A percentile compares a stretch with the other conserved stretches of the same genome.
phyloP scores from a whole-genome alignment of 2,888 invertebrate genomes.

The Apocheima hispidaria region DNA sequence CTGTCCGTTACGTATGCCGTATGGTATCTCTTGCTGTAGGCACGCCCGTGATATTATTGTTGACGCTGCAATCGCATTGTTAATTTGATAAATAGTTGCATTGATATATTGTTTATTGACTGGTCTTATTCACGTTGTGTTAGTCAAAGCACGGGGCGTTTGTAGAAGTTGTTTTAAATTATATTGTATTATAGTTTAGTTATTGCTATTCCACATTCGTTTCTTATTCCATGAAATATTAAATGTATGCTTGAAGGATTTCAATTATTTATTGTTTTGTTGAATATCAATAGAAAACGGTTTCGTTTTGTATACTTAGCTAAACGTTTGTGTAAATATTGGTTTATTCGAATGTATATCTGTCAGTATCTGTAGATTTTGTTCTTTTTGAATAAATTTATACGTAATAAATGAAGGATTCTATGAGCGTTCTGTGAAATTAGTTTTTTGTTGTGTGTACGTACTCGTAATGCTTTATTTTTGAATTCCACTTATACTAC shows the following conservation, averaged over 20 bases:
- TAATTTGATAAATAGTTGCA: conserved; percentile 32
- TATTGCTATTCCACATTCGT: background rate
- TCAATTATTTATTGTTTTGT: background rate
- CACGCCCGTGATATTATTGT: conserved; percentile 19
- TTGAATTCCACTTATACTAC: background rate
- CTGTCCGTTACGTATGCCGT: background rate
- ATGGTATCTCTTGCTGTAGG: background rate
- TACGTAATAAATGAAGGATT: background rate
- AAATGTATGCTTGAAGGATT: conserved; percentile 7
- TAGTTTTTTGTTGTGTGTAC: background rate
- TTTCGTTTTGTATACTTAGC: conserved; percentile 9
- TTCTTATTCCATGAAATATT: conserved; percentile 1
- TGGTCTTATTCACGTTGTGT: background rate
- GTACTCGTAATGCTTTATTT: background rate
- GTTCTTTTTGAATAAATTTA: background rate
- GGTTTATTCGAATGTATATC: conserved; percentile 11
- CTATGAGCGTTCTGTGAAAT: background rate
- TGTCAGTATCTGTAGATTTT: background rate
- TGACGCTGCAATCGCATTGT: conserved; percentile 34
- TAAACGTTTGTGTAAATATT: conserved; percentile 23
- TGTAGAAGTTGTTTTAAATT: background rate
- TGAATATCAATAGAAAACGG: conserved; percentile 3
- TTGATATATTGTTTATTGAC: conserved; percentile 37
- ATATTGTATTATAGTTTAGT: too few species aligned
- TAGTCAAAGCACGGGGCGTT: background rate